phyloP scores from a whole-genome alignment of 1,140 invertebrate species.

The Streblospio benedicti region DNA sequence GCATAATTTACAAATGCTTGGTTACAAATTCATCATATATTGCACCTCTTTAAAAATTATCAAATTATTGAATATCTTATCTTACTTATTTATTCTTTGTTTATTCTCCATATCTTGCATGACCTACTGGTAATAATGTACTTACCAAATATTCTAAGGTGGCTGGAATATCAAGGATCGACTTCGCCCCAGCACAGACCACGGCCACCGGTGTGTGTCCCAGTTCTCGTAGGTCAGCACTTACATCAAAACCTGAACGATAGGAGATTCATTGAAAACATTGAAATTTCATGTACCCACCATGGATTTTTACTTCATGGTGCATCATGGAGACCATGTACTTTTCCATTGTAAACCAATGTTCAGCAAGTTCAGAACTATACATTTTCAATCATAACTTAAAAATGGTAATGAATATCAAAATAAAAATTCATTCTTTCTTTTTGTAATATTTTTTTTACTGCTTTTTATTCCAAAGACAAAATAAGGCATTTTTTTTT shows the following conservation, averaged over 20 bases:
- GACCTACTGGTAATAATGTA: no score
- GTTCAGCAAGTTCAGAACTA: background rate
- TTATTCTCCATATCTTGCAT: no score
- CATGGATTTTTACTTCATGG: background rate
- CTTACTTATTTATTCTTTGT: no score
- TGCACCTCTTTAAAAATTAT: no score
- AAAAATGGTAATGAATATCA: background rate
- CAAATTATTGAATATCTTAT: no score
- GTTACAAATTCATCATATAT: no score
- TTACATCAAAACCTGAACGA: constrained; percentile 68
- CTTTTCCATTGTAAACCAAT: background rate
- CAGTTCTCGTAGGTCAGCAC: constrained; percentile 87
- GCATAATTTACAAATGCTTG: no score
- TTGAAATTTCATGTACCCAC: background rate
- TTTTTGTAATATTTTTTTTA: no score
- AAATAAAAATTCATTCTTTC: constrained; percentile 13
- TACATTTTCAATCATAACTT: background rate
- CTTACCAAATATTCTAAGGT: constrained; percentile 83
- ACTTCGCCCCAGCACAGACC: constrained; percentile 91
- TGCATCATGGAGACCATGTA: background rate
- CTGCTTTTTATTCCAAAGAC: no score
- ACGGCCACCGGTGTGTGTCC: constrained; percentile 77
- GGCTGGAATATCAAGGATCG: constrained; percentile 87
- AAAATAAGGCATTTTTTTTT: no score
- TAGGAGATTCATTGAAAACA: background rate